These are phyloP conservation scores for Micrasema longulum DNA, from an alignment of 1,140 invertebrate genomes.

Conservation along the genomic window DNA sequence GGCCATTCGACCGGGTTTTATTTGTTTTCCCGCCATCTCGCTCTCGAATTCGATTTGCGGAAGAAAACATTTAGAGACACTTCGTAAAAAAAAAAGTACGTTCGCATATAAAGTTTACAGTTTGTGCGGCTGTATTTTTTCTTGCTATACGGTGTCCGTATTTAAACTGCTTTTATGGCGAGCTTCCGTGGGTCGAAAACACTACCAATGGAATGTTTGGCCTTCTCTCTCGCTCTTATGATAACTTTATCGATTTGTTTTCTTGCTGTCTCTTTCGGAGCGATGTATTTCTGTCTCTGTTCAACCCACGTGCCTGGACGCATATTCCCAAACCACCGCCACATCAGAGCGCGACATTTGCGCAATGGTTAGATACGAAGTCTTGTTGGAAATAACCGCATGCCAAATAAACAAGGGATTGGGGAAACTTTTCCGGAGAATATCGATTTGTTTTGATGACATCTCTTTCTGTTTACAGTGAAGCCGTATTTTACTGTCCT, in stretches of 20 bases:
- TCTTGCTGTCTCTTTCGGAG: slow-evolving; percentile 64
- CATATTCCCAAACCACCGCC: too few relatives aligned
- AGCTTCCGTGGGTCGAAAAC: background rate
- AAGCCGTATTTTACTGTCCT: too few relatives aligned
- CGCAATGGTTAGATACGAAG: too few relatives aligned
- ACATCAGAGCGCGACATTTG: too few relatives aligned
- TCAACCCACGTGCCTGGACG: slow-evolving; percentile 60
- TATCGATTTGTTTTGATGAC: slow-evolving; percentile 69
- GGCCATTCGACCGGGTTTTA: background rate
- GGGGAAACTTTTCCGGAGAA: slow-evolving; percentile 56
- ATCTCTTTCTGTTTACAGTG: slow-evolving; percentile 60
- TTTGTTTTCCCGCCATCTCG: slow-evolving; percentile 32
- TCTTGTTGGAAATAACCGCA: too few relatives aligned
- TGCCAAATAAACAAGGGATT: slow-evolving; percentile 39
- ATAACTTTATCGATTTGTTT: slow-evolving; percentile 40
- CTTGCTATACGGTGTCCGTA: background rate
- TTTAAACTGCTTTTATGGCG: background rate
- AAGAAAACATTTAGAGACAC: too few relatives aligned
- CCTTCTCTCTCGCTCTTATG: slow-evolving; percentile 58
- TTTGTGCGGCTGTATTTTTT: background rate
- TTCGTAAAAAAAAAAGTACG: too few relatives aligned
- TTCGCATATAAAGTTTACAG: too few relatives aligned
- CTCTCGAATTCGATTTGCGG: background rate
- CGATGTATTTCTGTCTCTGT: slow-evolving; percentile 53
- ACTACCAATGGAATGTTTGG: slow-evolving; percentile 50